These are phyloP conservation scores for Pycnomerus fuliginosus DNA, from an alignment of 2,888 invertebrate species.

Conservation along the genomic window DNA sequence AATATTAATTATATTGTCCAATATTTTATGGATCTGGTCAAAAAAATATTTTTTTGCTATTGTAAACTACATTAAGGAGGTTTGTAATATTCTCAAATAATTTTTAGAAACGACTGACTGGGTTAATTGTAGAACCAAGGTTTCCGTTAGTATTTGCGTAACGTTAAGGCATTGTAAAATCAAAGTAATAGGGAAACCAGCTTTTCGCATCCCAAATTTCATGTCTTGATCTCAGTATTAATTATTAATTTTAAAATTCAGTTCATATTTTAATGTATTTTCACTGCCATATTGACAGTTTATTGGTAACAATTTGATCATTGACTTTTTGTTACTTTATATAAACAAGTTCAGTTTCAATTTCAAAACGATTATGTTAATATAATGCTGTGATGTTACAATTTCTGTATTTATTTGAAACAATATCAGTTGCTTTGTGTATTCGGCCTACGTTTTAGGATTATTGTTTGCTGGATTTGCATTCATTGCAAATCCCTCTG, in stretches of 20 bases:
- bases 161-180: conserved; percentile 19
- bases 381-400: conserved; percentile 48
- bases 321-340: conserved; percentile 8
- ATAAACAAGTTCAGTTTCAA: conserved; percentile 2
- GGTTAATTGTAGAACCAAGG: conserved; percentile 12
- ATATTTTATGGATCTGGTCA: conserved; percentile 28
- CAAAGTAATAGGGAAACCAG: conserved; percentile 22
- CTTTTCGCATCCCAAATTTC: conserved; percentile 31
- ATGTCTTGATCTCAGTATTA: conserved; percentile 50
- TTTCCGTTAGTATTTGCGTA: conserved; percentile 19
- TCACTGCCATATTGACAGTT: conserved; percentile 44
- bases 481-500: conserved; percentile 23
- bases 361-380: conserved; percentile 7
- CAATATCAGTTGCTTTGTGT: conserved; percentile 33
- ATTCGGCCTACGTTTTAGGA: conserved; percentile 27
- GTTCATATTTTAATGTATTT: conserved; percentile 40
- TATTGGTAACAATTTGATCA: conserved; percentile 20
- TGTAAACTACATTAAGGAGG: conserved; percentile 20
- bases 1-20: conserved; percentile 11
- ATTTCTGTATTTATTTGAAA: conserved; percentile 49
- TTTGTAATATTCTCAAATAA: conserved; percentile 29
- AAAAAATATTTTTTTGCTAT: conserved; percentile 22
- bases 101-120: conserved; percentile 23
- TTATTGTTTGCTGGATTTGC: too few species aligned
- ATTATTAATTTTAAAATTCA: conserved; percentile 38